phyloP scores from a whole-genome alignment of 2,113 vertebrate species.

The Parus major region DNA sequence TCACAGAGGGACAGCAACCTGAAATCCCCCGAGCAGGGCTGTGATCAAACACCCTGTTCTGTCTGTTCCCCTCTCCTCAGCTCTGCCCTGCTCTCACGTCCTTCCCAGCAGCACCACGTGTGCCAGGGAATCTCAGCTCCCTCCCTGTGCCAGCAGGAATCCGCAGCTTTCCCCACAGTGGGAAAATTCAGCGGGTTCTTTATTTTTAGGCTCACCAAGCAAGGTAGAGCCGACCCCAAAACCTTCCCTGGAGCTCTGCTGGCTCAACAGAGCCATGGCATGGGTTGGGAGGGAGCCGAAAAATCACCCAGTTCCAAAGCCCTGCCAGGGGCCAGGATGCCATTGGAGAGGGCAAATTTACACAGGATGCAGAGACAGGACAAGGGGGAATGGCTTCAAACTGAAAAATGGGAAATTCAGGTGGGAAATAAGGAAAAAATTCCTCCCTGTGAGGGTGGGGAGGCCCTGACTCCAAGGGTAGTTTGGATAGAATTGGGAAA shows the following conservation, averaged over 20 bases:
- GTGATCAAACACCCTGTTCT: slow-evolving; percentile 38
- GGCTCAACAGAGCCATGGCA: background rate
- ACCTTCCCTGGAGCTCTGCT: background rate
- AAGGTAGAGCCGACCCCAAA: background rate
- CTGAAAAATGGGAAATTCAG: background rate
- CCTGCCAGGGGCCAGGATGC: background rate
- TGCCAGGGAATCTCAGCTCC: background rate
- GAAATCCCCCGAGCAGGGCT: background rate
- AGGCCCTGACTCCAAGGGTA: background rate
- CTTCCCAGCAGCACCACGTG: background rate
- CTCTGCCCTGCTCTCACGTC: background rate
- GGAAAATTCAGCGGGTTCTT: background rate
- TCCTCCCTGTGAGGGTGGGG: background rate
- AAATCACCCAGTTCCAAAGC: background rate
- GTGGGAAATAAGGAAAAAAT: background rate
- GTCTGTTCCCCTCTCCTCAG: background rate
- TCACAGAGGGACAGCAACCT: slow-evolving; percentile 21
- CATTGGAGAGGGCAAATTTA: background rate
- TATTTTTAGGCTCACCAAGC: background rate
- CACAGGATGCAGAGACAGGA: background rate
- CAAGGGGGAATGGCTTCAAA: no score
- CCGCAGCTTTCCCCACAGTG: background rate
- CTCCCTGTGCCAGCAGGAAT: background rate
- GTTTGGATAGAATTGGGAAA: background rate
- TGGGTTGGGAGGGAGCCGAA: background rate